These are phyloP conservation scores for Hystrix cristata DNA, from an alignment of 2,113 vertebrate species.

Conservation along the genomic window DNA sequence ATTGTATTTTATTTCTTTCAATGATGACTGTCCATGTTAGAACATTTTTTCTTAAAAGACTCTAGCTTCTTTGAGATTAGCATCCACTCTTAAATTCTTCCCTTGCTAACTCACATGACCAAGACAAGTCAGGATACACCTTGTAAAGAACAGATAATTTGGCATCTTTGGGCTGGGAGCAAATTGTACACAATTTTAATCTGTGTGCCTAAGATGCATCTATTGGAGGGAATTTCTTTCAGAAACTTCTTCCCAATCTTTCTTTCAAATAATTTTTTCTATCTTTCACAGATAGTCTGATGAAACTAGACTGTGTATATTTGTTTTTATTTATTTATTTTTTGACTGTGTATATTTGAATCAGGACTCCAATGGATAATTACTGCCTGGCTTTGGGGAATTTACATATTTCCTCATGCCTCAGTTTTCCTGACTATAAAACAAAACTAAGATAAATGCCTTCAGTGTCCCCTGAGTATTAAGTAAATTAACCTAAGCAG, in stretches of 20 bases:
- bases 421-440: slow-evolving; percentile 26
- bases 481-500: not conserved
- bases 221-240: slow-evolving; percentile 43
- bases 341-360: not conserved
- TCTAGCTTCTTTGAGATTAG: not conserved
- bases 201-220: not conserved
- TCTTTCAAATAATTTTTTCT: not conserved
- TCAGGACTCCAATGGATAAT: not conserved
- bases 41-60: not conserved
- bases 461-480: not conserved
- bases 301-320: not conserved
- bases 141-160: not conserved
- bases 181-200: not conserved
- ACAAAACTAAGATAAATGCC: not conserved
- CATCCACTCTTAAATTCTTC: not conserved
- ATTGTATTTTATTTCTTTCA: slow-evolving; percentile 36
- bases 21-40: not conserved
- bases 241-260: not conserved
- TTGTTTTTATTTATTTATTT: not conserved
- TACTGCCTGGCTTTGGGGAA: not conserved
- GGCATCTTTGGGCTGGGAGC: not conserved
- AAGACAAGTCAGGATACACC: not conserved
- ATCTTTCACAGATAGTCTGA: not conserved
- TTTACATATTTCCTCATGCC: not conserved
- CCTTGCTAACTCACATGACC: not conserved